phyloP scores from a whole-genome alignment of 2,888 invertebrate species.

The Chamaedrilus cognettii region DNA sequence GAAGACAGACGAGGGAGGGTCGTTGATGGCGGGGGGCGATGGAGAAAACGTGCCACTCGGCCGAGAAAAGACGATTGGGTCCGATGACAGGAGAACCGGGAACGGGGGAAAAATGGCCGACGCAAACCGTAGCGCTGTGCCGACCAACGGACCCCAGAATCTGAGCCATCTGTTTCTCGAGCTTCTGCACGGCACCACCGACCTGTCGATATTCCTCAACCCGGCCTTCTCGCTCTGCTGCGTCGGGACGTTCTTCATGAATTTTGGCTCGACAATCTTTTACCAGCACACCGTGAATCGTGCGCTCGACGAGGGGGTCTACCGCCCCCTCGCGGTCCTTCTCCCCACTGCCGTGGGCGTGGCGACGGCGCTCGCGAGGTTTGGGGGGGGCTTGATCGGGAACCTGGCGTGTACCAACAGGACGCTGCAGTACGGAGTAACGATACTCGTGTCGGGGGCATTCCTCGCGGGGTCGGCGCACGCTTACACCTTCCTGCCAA shows the following conservation, averaged over 20 bases:
- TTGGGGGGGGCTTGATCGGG: slow-evolving; percentile 21
- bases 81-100: background rate
- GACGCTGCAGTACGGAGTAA: slow-evolving; percentile 22
- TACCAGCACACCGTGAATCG: slow-evolving; percentile 27
- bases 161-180: background rate
- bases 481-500: slow-evolving; percentile 1
- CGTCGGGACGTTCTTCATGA: slow-evolving; percentile 21
- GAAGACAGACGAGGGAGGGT: background rate
- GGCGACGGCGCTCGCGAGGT: slow-evolving; percentile 23
- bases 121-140: background rate
- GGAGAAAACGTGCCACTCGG: background rate
- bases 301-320: slow-evolving; percentile 14
- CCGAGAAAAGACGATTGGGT: too few relatives aligned
- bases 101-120: background rate
- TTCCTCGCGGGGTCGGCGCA: slow-evolving; percentile 14
- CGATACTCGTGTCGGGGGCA: slow-evolving; percentile 11
- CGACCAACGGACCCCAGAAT: background rate
- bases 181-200: slow-evolving; percentile 12
- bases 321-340: slow-evolving; percentile 8
- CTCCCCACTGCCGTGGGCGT: slow-evolving; percentile 24
- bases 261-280: slow-evolving; percentile 22
- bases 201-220: slow-evolving; percentile 19
- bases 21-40: background rate
- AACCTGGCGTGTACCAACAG: slow-evolving; percentile 19
- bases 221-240: slow-evolving; percentile 19